phyloP scores from a whole-genome alignment of 2,797 vertebrate genomes.

The Hapalemur alaotrensis region DNA sequence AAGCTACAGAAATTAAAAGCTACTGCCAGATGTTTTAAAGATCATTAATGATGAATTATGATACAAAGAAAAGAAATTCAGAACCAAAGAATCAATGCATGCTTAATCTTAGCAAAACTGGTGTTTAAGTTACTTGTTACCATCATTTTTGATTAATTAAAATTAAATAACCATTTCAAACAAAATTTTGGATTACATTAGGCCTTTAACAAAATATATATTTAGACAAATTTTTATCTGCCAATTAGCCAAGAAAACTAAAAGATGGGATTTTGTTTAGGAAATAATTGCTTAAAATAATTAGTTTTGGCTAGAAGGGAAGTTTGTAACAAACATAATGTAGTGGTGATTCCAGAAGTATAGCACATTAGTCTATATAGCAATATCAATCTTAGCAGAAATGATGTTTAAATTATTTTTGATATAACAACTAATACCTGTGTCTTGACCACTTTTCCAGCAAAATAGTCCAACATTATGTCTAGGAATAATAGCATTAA shows the following conservation, averaged over 20 bases:
- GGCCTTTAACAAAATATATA: background rate
- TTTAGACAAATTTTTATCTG: background rate
- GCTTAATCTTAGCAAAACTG: background rate
- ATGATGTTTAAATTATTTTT: conserved; percentile 52
- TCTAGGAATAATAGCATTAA: conserved; percentile 10
- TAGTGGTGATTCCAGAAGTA: background rate
- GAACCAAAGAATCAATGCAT: background rate
- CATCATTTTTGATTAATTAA: background rate
- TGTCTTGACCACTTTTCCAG: background rate
- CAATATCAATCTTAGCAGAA: conserved; percentile 21
- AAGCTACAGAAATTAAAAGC: background rate
- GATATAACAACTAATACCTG: conserved; percentile 23
- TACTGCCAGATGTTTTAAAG: background rate
- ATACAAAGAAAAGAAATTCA: background rate
- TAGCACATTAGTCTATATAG: background rate
- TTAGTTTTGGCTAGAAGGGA: background rate
- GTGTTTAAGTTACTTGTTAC: background rate
- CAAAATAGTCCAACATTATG: conserved; percentile 36
- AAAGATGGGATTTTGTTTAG: background rate
- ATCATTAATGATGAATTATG: background rate
- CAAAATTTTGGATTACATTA: background rate
- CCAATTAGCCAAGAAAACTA: background rate
- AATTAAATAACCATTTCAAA: background rate
- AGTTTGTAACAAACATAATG: background rate
- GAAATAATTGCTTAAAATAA: conserved; percentile 7